Base-by-base conservation (phyloP, 2,113 vertebrate species). In the Hippoglossus stenolepis region DNA sequence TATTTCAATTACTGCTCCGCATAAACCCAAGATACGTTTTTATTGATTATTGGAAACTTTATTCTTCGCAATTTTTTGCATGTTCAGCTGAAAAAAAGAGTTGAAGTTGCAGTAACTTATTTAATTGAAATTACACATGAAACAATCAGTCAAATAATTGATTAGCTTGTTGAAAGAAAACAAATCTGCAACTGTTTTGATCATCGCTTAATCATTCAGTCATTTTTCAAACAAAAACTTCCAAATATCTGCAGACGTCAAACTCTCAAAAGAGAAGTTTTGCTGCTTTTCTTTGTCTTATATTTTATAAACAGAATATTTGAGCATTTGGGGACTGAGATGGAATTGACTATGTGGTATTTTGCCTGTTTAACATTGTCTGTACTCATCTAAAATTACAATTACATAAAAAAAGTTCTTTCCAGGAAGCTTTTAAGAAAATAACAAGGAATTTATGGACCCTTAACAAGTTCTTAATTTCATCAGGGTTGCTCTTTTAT, bases 401-500 rank as follows among this genome's bases (percentile, higher is more conserved):
- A 28, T 38, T 14, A 54, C 71, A 65, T 28, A 10, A 20, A 5
- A 61, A 47, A 57, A 2, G 45, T 53, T 54, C 15, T 56, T 45
- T 70, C 63, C 49, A 64, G 45, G 31, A 62, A 58, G 4, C 24
- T 70, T 78, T 18, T 2, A 3, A 49, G 43, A 40, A 73, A 43
- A 51, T 58, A 3, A 23, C 47, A 2, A 43, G 17, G 49, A 68
- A 24, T 54, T 15, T 12, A 49, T 23, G 40, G 63, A 75, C 69
- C 75, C 3, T 2, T 72, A 47, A 79, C 23, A 77, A 65, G 53
- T 10, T 63, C 53, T 75, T 83, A 79, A 40, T 80, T 86, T 79
- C 65, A 70, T 77, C 78, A 80, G 87, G 72, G 73, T 80, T 84
- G 70, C 76, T 89, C 87, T 88, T 81, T 20, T 77, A 70, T 79